These are phyloP conservation scores for Poicephalus gulielmi DNA, from an alignment of 2,113 vertebrate genomes.

Conservation along the genomic window DNA sequence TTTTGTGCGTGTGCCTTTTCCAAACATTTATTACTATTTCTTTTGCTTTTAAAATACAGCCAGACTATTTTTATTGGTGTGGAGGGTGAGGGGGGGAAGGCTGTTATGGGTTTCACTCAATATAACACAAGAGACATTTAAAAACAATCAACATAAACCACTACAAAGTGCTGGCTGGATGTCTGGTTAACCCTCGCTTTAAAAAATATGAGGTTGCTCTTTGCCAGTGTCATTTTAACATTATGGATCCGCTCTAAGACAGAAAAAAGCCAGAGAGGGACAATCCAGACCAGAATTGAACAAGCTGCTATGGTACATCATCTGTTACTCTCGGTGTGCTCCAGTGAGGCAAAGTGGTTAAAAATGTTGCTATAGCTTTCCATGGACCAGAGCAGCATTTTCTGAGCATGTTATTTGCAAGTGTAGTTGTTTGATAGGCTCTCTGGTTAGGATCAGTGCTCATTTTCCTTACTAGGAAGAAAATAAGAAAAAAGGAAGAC, in stretches of 20 bases:
- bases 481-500: background rate
- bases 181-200: background rate
- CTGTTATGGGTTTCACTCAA: background rate
- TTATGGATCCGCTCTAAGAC: background rate
- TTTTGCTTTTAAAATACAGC: background rate
- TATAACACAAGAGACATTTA: background rate
- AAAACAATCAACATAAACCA: background rate
- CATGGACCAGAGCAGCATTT: background rate
- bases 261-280: background rate
- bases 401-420: background rate
- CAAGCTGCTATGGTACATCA: background rate
- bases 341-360: background rate
- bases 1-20: background rate
- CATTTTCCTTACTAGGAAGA: background rate
- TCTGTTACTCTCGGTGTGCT: background rate
- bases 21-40: background rate
- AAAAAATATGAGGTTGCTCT: background rate
- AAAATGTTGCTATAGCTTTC: background rate
- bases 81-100: rapidly evolving
- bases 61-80: background rate
- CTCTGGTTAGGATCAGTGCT: background rate
- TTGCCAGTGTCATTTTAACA: background rate
- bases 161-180: background rate
- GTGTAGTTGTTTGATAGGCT: background rate
- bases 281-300: background rate